phyloP scores from a whole-genome alignment of 2,888 invertebrate species.

The Eledona agricola region DNA sequence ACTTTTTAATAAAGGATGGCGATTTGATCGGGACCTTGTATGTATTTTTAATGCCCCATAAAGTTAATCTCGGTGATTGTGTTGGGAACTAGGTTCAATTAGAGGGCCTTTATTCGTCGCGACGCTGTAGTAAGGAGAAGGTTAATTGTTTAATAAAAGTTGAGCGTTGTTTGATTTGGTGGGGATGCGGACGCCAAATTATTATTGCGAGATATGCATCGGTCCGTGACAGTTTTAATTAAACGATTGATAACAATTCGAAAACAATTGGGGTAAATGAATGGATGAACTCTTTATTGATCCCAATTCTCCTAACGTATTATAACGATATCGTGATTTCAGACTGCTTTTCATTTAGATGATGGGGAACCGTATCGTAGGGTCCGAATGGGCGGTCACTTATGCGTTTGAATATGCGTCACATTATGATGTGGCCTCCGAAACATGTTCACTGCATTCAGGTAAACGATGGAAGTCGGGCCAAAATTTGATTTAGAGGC shows the following conservation, averaged over 20 bases:
- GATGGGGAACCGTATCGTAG: too few relatives aligned
- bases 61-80: conserved; percentile 28
- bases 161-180: conserved; percentile 37
- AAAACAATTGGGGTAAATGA: conserved; percentile 8
- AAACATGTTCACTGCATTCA: too few relatives aligned
- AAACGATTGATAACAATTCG: conserved; percentile 11
- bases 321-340: too few relatives aligned
- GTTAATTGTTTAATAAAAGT: conserved; percentile 38
- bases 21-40: conserved; percentile 19
- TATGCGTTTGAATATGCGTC: too few relatives aligned
- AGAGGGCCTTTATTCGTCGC: conserved; percentile 30
- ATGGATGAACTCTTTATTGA: too few relatives aligned
- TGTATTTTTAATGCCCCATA: conserved; percentile 29
- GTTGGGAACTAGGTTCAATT: conserved; percentile 32
- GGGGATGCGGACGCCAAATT: conserved; percentile 24
- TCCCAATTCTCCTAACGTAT: too few relatives aligned
- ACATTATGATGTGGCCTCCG: too few relatives aligned
- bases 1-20: too few relatives aligned
- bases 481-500: conserved; percentile 18
- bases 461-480: conserved; percentile 26
- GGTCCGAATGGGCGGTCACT: too few relatives aligned
- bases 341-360: too few relatives aligned
- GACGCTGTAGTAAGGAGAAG: conserved; percentile 29
- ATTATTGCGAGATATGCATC: conserved; percentile 2
- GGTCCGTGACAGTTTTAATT: conserved; percentile 2